Evolutionary conservation across 2,797 vertebrate species (phyloP).

Genomic region (Choloepus didactylus): DNA sequence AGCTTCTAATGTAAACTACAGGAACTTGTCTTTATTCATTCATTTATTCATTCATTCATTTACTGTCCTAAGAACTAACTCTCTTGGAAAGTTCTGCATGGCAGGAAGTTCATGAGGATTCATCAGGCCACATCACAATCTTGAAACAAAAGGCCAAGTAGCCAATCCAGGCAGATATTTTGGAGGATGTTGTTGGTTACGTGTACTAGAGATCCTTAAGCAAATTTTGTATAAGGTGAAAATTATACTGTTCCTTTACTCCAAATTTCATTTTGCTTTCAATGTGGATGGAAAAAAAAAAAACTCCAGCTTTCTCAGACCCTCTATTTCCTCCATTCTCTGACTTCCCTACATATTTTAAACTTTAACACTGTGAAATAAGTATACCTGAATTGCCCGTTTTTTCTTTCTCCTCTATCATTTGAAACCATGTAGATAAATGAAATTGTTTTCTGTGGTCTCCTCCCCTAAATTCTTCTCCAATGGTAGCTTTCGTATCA

Average conservation of each 20-base stretch:
- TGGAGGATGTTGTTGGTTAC: neutral
- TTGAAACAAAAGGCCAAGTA: neutral
- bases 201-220: neutral
- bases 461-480: neutral
- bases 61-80: neutral
- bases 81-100: neutral
- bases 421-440: neutral
- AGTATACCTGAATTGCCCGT: neutral
- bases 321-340: neutral
- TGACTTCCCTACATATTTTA: neutral
- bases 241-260: neutral
- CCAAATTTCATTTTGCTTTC: neutral
- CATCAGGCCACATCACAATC: neutral
- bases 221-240: neutral
- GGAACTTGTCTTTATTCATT: neutral
- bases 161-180: neutral
- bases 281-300: neutral
- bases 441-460: neutral
- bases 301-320: neutral
- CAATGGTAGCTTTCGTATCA: neutral
- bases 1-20: slow-evolving; percentile 44
- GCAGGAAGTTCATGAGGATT: neutral
- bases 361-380: neutral
- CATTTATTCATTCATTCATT: neutral
- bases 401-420: neutral